Evolutionary conservation across 2,888 invertebrate genomes (phyloP).

Genomic region (Penaeus monodon): DNA sequence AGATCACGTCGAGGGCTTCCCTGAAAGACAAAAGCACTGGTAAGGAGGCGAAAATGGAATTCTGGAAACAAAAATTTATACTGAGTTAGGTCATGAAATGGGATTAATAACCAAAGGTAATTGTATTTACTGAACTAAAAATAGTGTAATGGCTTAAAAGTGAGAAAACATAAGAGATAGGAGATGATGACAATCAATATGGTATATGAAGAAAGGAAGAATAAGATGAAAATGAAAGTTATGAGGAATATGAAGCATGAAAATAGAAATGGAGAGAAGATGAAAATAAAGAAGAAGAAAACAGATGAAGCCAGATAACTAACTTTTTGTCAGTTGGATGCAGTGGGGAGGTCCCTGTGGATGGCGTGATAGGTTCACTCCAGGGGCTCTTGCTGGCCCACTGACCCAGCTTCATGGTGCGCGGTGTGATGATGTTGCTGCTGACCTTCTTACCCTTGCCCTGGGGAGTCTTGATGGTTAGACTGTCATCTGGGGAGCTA

Average conservation of each 20-base stretch:
- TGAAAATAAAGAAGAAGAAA: neutral
- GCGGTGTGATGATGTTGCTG: constrained; percentile 24
- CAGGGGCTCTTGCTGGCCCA: neutral
- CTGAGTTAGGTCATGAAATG: too few species aligned
- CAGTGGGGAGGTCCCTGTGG: constrained; percentile 7
- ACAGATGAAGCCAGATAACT: neutral
- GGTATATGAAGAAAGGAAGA: too few species aligned
- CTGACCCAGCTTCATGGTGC: constrained; percentile 16
- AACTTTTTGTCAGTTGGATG: constrained; percentile 10
- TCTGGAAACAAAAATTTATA: neutral
- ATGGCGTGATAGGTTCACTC: constrained; percentile 6
- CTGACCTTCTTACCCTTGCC: neutral
- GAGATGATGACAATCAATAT: too few species aligned
- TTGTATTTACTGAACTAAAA: too few species aligned
- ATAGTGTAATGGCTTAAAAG: too few species aligned
- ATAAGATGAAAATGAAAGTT: neutral
- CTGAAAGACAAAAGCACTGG: constrained; percentile 12
- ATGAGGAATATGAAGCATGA: neutral
- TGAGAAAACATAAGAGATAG: too few species aligned
- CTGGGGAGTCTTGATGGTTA: constrained; percentile 35
- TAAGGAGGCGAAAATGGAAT: neutral
- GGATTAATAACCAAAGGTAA: too few species aligned
- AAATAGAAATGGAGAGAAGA: neutral
- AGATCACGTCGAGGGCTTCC: constrained; percentile 18
- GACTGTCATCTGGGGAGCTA: constrained; percentile 19